Percentiles rank a stretch among this genome's conserved stretches.
Conservation (phyloP, 2,797 vertebrate species). For the Etheostoma perlongum region DNA sequence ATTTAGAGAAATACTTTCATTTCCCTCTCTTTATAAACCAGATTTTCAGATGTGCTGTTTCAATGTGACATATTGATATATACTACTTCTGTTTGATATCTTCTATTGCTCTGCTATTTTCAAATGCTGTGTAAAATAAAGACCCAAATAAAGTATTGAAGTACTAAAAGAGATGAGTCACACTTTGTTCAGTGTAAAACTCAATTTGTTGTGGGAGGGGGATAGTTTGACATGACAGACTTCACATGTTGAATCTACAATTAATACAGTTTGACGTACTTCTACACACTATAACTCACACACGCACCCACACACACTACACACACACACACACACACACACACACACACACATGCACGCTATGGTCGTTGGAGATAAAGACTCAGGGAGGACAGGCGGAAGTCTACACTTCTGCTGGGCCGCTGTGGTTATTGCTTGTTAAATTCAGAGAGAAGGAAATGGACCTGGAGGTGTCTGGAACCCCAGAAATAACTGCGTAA, state of each 20-base stretch:
- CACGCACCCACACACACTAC: neutral
- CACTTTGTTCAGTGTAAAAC: constrained; percentile 2
- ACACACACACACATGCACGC: neutral
- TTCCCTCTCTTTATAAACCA: neutral
- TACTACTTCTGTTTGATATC: no score
- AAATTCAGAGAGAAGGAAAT: neutral
- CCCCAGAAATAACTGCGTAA: neutral
- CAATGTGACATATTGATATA: neutral
- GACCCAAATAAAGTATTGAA: neutral
- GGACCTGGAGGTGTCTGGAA: neutral
- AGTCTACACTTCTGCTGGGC: constrained; percentile 4
- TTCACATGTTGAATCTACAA: constrained; percentile 46
- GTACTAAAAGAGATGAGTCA: neutral
- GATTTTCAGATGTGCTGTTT: neutral
- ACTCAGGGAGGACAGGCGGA: constrained; percentile 38
- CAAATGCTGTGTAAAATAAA: neutral
- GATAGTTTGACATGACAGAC: constrained; percentile 43
- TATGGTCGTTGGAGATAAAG: constrained; percentile 39
- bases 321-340: neutral
- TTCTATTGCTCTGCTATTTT: neutral
- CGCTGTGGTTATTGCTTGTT: constrained; percentile 1
- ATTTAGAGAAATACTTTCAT: constrained; percentile 1
- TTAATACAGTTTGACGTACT: constrained; percentile 20
- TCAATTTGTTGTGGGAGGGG: constrained; percentile 23
- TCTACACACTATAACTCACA: constrained; percentile 10